A percentile compares a stretch with the other conserved stretches of the same genome.
Evolutionary conservation across 2,113 vertebrate genomes (phyloP).

Genomic region (Larimichthys polyactis): DNA sequence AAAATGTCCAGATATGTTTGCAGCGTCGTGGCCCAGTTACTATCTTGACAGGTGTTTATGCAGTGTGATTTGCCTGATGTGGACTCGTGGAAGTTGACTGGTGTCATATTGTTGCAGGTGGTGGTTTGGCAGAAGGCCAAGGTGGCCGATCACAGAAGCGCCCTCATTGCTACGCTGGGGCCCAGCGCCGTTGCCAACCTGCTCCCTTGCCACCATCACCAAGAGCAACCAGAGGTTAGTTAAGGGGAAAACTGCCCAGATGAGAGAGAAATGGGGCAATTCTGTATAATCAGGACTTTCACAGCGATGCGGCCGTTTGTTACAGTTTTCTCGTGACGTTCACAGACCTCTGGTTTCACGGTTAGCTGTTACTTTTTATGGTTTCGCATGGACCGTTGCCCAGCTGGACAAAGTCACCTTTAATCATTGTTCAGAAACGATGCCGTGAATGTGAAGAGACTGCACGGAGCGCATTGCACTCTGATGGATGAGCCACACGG

Average conservation of each 20-base stretch:
- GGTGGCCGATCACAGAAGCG: slow-evolving; percentile 91
- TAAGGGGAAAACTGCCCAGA: slow-evolving; percentile 33
- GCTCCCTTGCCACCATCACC: slow-evolving; percentile 88
- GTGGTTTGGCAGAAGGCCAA: slow-evolving; percentile 95
- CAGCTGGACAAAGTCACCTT: slow-evolving; percentile 26
- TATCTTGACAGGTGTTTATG: slow-evolving; percentile 63
- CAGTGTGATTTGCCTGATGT: slow-evolving; percentile 43
- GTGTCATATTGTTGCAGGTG: slow-evolving; percentile 89
- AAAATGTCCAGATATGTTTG: not conserved
- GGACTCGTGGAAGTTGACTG: slow-evolving; percentile 44
- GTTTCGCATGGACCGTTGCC: slow-evolving; percentile 6
- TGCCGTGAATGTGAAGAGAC: slow-evolving; percentile 21
- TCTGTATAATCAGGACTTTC: not conserved
- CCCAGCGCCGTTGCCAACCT: slow-evolving; percentile 87
- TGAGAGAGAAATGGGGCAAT: not conserved
- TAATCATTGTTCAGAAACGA: not conserved
- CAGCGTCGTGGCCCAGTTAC: slow-evolving; percentile 9
- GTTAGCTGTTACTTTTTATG: slow-evolving; percentile 14
- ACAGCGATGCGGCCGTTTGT: not conserved
- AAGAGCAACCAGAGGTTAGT: slow-evolving; percentile 91
- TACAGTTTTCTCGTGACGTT: not conserved
- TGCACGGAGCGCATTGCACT: not conserved
- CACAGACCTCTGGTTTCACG: not conserved
- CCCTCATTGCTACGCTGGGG: slow-evolving; percentile 93
- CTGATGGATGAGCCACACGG: not conserved